These are phyloP conservation scores for Parnassius orleans DNA, from an alignment of 2,888 invertebrate species.

Conservation along the genomic window DNA sequence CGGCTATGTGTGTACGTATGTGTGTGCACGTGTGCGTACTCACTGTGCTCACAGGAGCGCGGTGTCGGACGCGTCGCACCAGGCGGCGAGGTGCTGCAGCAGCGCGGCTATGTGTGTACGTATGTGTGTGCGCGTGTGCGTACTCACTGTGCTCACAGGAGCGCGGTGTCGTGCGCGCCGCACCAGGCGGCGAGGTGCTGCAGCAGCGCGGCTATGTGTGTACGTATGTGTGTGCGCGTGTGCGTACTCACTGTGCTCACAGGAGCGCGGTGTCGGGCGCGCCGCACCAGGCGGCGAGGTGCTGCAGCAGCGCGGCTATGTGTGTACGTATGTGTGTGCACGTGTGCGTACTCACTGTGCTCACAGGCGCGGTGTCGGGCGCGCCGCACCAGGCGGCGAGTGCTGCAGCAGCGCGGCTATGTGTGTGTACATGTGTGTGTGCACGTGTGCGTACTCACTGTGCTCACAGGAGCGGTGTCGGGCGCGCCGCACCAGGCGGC, in stretches of 20 bases:
- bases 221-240: neutral
- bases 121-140: neutral
- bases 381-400: too few relatives aligned
- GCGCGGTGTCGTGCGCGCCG: conserved; percentile 83
- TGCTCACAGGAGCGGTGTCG: too few relatives aligned
- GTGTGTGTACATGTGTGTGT: too few relatives aligned
- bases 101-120: conserved; percentile 82
- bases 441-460: too few relatives aligned
- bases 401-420: too few relatives aligned
- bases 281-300: conserved; percentile 93
- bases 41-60: conserved; percentile 44
- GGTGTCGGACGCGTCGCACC: conserved; percentile 89
- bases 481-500: too few relatives aligned
- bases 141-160: conserved; percentile 37
- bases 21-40: neutral
- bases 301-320: conserved; percentile 88
- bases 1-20: conserved; percentile 70
- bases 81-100: conserved; percentile 88
- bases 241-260: conserved; percentile 28
- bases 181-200: conserved; percentile 92
- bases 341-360: neutral
- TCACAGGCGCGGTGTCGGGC: conserved; percentile 33
- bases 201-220: conserved; percentile 85
- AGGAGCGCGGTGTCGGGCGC: conserved; percentile 78
- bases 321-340: too few relatives aligned